These are phyloP conservation scores for Scortum barcoo DNA, from an alignment of 2,113 vertebrate genomes.

Conservation along the genomic window DNA sequence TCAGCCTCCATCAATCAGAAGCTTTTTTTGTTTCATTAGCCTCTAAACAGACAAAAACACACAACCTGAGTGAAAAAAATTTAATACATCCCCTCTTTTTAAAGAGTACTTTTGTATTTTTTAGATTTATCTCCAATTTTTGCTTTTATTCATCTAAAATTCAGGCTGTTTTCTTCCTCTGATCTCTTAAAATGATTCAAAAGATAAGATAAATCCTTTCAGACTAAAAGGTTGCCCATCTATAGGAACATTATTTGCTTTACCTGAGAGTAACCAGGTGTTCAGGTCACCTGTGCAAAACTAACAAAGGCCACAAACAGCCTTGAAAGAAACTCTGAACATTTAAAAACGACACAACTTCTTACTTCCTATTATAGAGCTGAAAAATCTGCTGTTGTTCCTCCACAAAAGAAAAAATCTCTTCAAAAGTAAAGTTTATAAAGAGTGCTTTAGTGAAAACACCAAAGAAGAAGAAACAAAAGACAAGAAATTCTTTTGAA, in stretches of 20 bases:
- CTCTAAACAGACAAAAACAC: background rate
- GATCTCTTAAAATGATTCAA: too few relatives aligned
- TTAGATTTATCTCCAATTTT: background rate
- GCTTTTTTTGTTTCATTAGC: background rate
- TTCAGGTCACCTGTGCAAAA: background rate
- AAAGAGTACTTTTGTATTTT: too few relatives aligned
- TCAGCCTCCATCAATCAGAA: background rate
- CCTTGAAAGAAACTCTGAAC: background rate
- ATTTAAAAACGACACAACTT: background rate
- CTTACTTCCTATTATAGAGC: background rate
- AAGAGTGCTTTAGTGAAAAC: background rate
- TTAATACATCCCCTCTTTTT: too few relatives aligned
- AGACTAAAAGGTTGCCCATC: background rate
- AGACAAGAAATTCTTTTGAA: too few relatives aligned
- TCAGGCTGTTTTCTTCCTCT: too few relatives aligned
- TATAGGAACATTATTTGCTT: background rate
- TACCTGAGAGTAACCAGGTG: background rate
- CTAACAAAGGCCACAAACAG: background rate
- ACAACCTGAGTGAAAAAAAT: background rate
- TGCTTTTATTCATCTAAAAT: too few relatives aligned
- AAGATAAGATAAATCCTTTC: too few relatives aligned
- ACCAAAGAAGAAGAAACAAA: background rate
- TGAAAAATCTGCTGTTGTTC: background rate
- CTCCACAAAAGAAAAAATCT: background rate
- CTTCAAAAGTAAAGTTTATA: background rate